Evolutionary conservation across 2,113 vertebrate genomes (phyloP).

Genomic region (Himantopus leucocephalus): DNA sequence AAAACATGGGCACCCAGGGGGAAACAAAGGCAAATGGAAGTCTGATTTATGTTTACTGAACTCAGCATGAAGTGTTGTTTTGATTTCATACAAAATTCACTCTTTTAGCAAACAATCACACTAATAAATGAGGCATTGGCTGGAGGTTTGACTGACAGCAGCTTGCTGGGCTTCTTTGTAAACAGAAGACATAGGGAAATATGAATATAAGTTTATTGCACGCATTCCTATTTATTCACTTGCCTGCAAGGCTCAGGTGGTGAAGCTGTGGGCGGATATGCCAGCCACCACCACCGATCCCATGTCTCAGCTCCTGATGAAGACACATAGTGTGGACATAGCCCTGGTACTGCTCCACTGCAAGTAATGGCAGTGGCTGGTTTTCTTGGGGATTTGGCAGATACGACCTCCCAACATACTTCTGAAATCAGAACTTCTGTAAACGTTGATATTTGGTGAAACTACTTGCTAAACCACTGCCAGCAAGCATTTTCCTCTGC

Average conservation of each 20-base stretch:
- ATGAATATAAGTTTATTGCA: not conserved
- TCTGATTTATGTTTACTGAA: not conserved
- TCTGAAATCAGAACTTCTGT: not conserved
- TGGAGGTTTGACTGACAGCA: slow-evolving; percentile 26
- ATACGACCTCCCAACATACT: not conserved
- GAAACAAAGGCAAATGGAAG: slow-evolving; percentile 34
- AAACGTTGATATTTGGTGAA: not conserved
- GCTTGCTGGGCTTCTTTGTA: slow-evolving; percentile 11
- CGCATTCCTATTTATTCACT: not conserved
- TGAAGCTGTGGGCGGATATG: not conserved
- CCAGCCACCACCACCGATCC: not conserved
- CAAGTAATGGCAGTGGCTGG: not conserved
- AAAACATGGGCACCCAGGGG: not conserved
- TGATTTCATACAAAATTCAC: slow-evolving; percentile 25
- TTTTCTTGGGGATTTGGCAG: not conserved
- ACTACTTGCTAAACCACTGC: not conserved
- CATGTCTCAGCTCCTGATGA: not conserved
- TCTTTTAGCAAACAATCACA: slow-evolving; percentile 33
- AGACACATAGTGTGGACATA: accelerated
- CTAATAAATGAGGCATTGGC: slow-evolving; percentile 7
- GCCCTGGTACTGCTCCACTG: not conserved
- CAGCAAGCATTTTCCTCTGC: not conserved
- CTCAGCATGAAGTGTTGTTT: slow-evolving; percentile 7
- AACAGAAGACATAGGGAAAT: slow-evolving; percentile 2
- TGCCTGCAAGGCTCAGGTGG: not conserved